phyloP scores from a whole-genome alignment of 1,140 invertebrate species.

The Paraescarpia echinospica region DNA sequence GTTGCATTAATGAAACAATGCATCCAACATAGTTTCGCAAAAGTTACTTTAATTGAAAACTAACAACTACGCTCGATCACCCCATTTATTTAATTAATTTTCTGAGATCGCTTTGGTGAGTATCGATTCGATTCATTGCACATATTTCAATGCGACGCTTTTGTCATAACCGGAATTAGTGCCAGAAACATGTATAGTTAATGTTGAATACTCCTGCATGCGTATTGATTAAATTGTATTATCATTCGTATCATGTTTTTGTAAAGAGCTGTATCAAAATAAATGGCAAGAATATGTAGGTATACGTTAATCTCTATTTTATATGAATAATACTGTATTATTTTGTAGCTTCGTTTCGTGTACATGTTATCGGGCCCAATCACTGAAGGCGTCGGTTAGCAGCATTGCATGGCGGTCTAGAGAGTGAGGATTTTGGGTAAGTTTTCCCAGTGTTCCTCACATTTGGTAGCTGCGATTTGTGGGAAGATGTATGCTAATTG shows the following conservation, averaged over 20 bases:
- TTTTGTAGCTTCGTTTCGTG: neutral
- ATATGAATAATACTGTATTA: neutral
- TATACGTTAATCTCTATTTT: neutral
- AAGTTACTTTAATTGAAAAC: too few species aligned
- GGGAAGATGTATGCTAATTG: slow-evolving; percentile 1
- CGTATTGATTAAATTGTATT: neutral
- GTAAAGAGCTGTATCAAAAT: neutral
- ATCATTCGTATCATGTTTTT: neutral
- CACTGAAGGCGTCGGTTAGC: slow-evolving; percentile 7
- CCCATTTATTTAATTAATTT: too few species aligned
- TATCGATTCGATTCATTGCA: neutral
- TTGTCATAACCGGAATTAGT: neutral
- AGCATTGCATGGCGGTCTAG: slow-evolving; percentile 52
- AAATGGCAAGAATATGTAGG: neutral
- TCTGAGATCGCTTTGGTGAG: neutral
- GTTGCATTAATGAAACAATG: too few species aligned
- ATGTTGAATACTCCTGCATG: neutral
- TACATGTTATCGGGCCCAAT: neutral
- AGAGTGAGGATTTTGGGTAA: slow-evolving; percentile 50
- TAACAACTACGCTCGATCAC: too few species aligned
- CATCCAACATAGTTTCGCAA: too few species aligned
- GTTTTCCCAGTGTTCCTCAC: slow-evolving; percentile 52
- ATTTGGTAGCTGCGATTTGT: slow-evolving; percentile 16
- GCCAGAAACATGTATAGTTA: neutral
- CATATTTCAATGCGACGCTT: neutral